Base-by-base conservation (phyloP, 2,113 vertebrate genomes). In the Sebastes schlegelii region DNA sequence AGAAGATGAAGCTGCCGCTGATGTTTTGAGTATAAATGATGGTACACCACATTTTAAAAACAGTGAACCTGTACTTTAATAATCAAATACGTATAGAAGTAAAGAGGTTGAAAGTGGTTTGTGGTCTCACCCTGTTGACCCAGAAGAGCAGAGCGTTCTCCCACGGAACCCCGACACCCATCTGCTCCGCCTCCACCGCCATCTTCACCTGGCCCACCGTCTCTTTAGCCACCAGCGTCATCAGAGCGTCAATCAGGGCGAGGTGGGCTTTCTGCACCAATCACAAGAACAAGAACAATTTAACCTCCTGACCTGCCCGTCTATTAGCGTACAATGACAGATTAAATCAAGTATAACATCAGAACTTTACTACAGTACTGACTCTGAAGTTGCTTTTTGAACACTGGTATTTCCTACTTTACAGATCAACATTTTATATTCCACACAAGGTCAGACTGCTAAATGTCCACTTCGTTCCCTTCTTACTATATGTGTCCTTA, bases 121-220 rank as follows among this genome's bases (percentile, higher is more conserved):
- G 46, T 6, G 48, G 7, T 66, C 94, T 83, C 93, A 98, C 97
- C 96, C 94, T 94, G 93, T 97, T 97, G 88, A 97, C 96, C 97
- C 97, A 98, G 90, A 96, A 95, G 42, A 98, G 95, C 40, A 98
- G 92, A 2, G 95, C 95, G 23, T 96, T 96, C 89, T 98, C 97
- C 96, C 96, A 95, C 4, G 93, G 94, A 16, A 87, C 70, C 6
- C 90, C 91, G 7, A 83, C 84, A 0, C 94, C 95, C 58, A 94
- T 91, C 82, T 95, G 95, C 87, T 93, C 94, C 1, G 87, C 92
- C 76, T 93, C 95, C 23, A 65, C 84, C 0, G 96, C 92, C 85
- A 96, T 95, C 9, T 95, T 95, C 49, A 96, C 93, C 42, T 89
- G 78, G 52, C 90, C 90, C 26, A 97, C 93, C 2, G 94, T 95